phyloP scores from a whole-genome alignment of 2,113 vertebrate genomes.

The Synodontis membranacea region DNA sequence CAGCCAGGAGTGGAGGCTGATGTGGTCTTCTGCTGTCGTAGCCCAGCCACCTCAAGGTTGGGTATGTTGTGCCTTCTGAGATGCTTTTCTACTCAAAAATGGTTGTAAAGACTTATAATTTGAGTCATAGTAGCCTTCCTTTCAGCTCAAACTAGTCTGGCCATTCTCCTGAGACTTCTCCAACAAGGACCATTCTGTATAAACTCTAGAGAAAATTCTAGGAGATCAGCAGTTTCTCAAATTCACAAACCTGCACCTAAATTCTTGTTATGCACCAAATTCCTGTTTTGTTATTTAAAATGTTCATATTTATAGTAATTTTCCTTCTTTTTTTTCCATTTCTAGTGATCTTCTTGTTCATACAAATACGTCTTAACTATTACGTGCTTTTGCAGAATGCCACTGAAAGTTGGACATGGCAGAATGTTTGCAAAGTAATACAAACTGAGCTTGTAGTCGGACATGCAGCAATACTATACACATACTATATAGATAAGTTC shows the following conservation, averaged over 20 bases:
- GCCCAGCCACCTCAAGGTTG: background rate
- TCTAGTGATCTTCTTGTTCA: constrained; percentile 4
- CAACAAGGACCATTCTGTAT: background rate
- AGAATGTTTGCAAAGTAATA: background rate
- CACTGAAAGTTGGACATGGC: background rate
- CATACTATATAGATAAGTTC: background rate
- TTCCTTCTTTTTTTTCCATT: constrained; percentile 14
- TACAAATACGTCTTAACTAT: background rate
- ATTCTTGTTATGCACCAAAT: background rate
- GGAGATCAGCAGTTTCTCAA: background rate
- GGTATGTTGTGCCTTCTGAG: background rate
- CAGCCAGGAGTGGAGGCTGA: background rate
- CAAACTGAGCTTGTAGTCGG: constrained; percentile 15
- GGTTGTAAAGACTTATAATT: background rate
- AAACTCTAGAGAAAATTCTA: background rate
- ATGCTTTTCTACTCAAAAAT: background rate
- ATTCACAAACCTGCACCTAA: too few relatives aligned
- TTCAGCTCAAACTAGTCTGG: background rate
- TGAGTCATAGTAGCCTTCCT: background rate
- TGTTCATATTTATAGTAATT: background rate
- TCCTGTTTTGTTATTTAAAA: background rate
- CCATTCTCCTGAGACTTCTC: background rate
- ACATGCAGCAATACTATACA: background rate
- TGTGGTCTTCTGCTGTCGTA: background rate
- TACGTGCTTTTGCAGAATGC: background rate